Base-by-base conservation (phyloP, 2,113 vertebrate species). In the Menidia beryllina region DNA sequence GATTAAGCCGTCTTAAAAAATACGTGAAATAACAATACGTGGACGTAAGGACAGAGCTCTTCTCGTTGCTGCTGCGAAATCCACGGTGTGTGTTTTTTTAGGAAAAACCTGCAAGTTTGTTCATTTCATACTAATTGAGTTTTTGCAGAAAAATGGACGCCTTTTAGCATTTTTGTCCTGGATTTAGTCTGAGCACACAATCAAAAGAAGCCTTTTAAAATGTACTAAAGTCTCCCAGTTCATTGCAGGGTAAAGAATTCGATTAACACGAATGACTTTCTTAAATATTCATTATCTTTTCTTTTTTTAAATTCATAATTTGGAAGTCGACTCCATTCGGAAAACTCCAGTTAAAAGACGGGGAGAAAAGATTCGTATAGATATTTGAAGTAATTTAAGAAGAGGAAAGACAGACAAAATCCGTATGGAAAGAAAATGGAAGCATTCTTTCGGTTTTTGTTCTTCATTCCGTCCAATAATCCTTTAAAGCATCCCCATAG, bases 401-500 rank as follows among this genome's bases (percentile, higher is more conserved):
- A 25, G 11, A 65, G 27, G 39, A 13, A 5, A 53, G 2, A 1
- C 38, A 39, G 20, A 69, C 49, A 2, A 38, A 9, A 55, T 79
- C 68, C 41, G 79, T 75, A 82, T 2, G 57, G 34, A 17, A 48
- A 7, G 30, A 75, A 84, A 82, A 81, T 52, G 4, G 1, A 69
- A 54, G 48, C 15, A 65, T 79, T 57, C 74, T 83, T 65, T 58
- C n/a, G n/a, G 23, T 81, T 68, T 45, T 51, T 25, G 50, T 38
- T 70, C 55, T 55, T 30, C 56, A 61, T 80, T 59, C 51, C 67
- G 34, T 14, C 38, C 25, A 39, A 52, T 26, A 59, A 80, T 69
- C 47, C 72, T 45, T 56, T 34, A 64, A 73, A 84, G 67, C 55
- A 59, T 54, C 81, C 72, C 81, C 48, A 70, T 88, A 83, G 58